Evolutionary conservation across 2,113 vertebrate genomes (phyloP).

Genomic region (Toxotes jaculatrix): DNA sequence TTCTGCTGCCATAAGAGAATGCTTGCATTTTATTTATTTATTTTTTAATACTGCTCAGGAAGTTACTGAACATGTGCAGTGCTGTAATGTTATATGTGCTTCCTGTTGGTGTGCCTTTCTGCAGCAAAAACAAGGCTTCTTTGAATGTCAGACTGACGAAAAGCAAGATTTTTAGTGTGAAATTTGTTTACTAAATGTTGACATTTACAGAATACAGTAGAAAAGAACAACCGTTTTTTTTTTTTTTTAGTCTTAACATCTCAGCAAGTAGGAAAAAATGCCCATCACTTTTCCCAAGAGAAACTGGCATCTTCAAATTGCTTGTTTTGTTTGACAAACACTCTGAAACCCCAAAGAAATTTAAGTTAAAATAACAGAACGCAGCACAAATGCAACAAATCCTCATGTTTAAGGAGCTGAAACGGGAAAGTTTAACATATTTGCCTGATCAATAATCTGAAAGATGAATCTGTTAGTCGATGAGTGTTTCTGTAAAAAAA

Average conservation of each 20-base stretch:
- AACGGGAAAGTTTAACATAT: not conserved
- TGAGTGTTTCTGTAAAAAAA: not conserved
- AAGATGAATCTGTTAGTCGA: not conserved
- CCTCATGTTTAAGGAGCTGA: not conserved
- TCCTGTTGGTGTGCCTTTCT: not conserved
- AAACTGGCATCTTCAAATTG: not conserved
- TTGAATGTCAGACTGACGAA: not conserved
- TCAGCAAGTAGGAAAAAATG: not conserved
- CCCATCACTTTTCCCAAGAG: not conserved
- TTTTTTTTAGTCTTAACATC: not conserved
- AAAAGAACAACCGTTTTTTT: not conserved
- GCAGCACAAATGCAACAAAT: not conserved
- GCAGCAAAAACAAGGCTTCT: not conserved
- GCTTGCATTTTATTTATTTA: not conserved
- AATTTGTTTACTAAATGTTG: not conserved
- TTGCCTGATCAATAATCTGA: not conserved
- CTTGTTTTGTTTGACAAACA: not conserved
- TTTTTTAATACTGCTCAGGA: conserved; percentile 16
- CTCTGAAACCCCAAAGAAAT: not conserved
- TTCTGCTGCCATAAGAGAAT: conserved; percentile 21
- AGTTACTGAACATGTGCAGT: not conserved
- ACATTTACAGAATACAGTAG: not conserved
- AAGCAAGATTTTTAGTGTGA: not conserved
- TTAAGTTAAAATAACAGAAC: not conserved
- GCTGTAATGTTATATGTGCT: conserved; percentile 19